A percentile compares a stretch with the other conserved stretches of the same genome.
Evolutionary conservation across 1,140 invertebrate genomes (phyloP).

Genomic region (Nylanderia fulva): DNA sequence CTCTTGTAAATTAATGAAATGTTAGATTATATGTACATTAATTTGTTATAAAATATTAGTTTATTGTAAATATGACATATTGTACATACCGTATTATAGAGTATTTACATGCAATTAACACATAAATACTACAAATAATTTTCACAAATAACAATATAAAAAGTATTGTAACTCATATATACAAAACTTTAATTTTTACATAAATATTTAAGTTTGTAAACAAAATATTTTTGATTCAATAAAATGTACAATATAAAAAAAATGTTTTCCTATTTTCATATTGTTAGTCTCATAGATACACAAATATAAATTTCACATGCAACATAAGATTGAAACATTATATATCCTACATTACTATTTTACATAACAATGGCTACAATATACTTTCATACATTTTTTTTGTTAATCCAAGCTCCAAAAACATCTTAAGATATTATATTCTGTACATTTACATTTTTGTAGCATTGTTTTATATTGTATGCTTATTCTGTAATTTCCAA

Average conservation of each 20-base stretch:
- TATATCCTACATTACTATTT: not conserved
- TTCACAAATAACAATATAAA: not conserved
- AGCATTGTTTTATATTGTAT: not conserved
- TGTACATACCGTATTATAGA: not conserved
- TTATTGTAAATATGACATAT: constrained; percentile 49
- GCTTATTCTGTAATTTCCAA: constrained; percentile 14
- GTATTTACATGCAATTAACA: not conserved
- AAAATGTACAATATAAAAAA: not conserved
- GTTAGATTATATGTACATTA: constrained; percentile 1
- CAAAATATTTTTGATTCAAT: constrained; percentile 13
- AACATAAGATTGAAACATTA: not conserved
- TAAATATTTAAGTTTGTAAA: not conserved
- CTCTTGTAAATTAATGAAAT: not conserved
- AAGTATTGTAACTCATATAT: constrained; percentile 15
- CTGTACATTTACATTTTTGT: constrained; percentile 17
- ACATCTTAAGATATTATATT: not conserved
- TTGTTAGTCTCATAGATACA: not conserved
- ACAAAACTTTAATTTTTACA: constrained; percentile 23
- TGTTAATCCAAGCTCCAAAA: constrained; percentile 4
- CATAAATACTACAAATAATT: constrained; percentile 32
- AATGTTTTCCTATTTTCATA: too few relatives aligned
- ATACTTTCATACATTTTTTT: constrained; percentile 39
- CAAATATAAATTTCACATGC: constrained; percentile 14
- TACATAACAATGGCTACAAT: constrained; percentile 26
- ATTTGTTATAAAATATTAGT: constrained; percentile 36